Evolutionary conservation across 2,797 vertebrate genomes (phyloP), one percentile per base, ranked within the genome.

Genomic region (Pelodytes ibericus): DNA sequence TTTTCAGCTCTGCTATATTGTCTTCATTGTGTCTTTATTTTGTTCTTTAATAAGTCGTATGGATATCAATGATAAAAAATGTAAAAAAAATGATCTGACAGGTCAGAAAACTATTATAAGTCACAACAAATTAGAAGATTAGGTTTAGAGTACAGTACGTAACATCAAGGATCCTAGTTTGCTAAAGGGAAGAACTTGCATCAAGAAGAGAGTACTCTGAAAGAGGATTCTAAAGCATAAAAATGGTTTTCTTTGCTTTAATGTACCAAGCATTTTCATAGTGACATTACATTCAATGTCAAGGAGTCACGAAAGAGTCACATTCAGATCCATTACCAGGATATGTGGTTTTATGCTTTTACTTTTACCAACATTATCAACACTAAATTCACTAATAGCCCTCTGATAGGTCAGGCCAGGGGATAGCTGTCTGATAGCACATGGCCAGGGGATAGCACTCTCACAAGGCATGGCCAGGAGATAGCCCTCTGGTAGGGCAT

Each of bases 281-380:
- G 27, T 61, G n/a, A 67, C 69, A 61, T 72, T 78, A 41, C n/a
- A 58, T 44, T 77, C 69, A 72, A 68, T 61, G 63, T 78, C 62
- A 78, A 61, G 15, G 41, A 67, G 51, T 30, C 36, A 29, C 25
- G 10, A 77, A 72, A 59, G 61, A 66, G 26, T 15, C 71, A 10
- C 56, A 49, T 51, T 60, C 39, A 29, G 16, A 26, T 22, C 63
- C 22, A 24, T 49, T 47, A 49, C 15, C 25, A 47, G 15, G 41
- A 49, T 9, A 66, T 72, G 53, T 11, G 24, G 62, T 30, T 44
- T 44, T 75, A 16, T 57, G 20, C 16, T 15, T 25, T 24, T 33
- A 36, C 33, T 11, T 60, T 61, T 53, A 61, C 64, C 22, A 68
- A 44, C 0, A 15, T 29, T 53, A 7, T 16, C n/a, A n/a, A n/a